These are phyloP conservation scores for Tympanoctomys barrerae DNA, from an alignment of 2,797 vertebrate species.

Conservation along the genomic window DNA sequence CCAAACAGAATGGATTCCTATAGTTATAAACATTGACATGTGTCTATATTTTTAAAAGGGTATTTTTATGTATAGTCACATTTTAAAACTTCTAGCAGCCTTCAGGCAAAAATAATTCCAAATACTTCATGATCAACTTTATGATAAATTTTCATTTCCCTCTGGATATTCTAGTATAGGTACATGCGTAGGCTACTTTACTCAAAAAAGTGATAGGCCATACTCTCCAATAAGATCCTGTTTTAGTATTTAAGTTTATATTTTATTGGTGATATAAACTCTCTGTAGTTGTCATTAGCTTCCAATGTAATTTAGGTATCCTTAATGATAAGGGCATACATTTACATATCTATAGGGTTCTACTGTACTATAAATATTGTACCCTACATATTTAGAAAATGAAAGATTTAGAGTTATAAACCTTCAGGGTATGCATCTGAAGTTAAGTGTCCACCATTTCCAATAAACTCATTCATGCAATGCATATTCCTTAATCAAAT, in stretches of 20 bases:
- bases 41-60: not conserved
- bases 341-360: slow-evolving; percentile 53
- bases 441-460: slow-evolving; percentile 17
- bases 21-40: not conserved
- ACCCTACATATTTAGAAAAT: slow-evolving; percentile 70
- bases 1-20: not conserved
- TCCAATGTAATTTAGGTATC: slow-evolving; percentile 52
- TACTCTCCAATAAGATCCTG: not conserved
- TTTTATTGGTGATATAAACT: slow-evolving; percentile 38
- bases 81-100: not conserved
- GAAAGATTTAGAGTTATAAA: slow-evolving; percentile 58
- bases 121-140: slow-evolving; percentile 41
- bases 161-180: not conserved
- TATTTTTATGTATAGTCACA: not conserved
- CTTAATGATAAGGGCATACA: slow-evolving; percentile 68
- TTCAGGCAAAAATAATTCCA: slow-evolving; percentile 27
- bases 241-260: slow-evolving; percentile 18
- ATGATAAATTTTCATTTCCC: slow-evolving; percentile 16
- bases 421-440: slow-evolving; percentile 49
- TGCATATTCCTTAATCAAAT: slow-evolving; percentile 67
- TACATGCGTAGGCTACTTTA: slow-evolving; percentile 39
- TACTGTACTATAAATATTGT: slow-evolving; percentile 45
- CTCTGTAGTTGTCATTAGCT: slow-evolving; percentile 53
- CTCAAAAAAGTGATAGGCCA: not conserved
- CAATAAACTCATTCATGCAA: slow-evolving; percentile 59